phyloP scores from a whole-genome alignment of 2,797 vertebrate genomes.

The Mustela erminea region DNA sequence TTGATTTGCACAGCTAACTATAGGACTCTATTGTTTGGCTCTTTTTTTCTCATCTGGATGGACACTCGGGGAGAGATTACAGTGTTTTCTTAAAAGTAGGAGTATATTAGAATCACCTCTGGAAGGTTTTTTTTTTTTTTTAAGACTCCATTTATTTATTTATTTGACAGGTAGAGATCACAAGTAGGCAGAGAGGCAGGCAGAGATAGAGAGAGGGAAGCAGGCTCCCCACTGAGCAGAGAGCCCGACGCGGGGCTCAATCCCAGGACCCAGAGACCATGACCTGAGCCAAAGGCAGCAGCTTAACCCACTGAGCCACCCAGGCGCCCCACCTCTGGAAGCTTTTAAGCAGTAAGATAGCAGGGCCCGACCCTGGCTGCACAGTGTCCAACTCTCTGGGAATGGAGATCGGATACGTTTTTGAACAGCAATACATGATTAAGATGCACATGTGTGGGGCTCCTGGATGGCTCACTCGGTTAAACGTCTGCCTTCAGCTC shows the following conservation, averaged over 20 bases:
- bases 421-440: background rate
- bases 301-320: too few species aligned
- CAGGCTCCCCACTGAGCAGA: too few species aligned
- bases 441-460: background rate
- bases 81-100: background rate
- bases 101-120: background rate
- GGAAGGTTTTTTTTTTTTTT: background rate
- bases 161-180: too few species aligned
- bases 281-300: too few species aligned
- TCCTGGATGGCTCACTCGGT: too few species aligned
- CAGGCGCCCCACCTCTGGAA: background rate
- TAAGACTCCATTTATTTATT: too few species aligned
- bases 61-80: background rate
- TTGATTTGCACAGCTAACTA: conserved; percentile 35
- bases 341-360: conserved; percentile 8
- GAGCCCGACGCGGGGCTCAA: too few species aligned
- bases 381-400: background rate
- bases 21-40: background rate
- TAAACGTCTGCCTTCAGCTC: too few species aligned
- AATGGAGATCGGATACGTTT: background rate
- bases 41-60: background rate
- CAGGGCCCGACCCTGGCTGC: background rate
- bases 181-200: too few species aligned
- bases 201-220: too few species aligned
- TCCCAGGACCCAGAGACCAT: too few species aligned